Base-by-base conservation (phyloP, 2,113 vertebrate species). In the Cynopterus brachyotis region DNA sequence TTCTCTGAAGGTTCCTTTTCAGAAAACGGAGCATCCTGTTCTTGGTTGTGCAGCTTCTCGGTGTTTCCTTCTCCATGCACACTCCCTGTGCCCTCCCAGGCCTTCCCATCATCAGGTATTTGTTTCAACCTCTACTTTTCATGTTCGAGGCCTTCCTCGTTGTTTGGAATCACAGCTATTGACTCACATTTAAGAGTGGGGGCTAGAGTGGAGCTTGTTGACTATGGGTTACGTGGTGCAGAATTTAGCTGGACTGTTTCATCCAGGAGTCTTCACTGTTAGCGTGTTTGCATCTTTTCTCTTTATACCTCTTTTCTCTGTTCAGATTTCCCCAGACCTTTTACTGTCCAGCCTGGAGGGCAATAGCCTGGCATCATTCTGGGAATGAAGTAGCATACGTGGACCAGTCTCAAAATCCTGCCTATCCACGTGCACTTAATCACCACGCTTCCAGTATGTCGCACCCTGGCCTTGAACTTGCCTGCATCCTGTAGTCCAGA, bases 61-160 rank as follows among this genome's bases (percentile, higher is more conserved):
- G 35, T 3, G n/a, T 35, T 45, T 64, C 32, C 62, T 69, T 69
- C 90, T 47, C 72, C 28, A 47, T 0, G 7, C 2, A 0, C 5
- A 28, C 5, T 40, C 40, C 28, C 47, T 3, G 32, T 28, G 89
- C 53, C 81, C 60, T 76, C 5, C 5, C 8, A 11, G 57, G 55
- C 9, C 59, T n/a, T 26, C 37, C 79, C 28, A 40, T 16, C 20
- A 11, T 37, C 16, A 15, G 0, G 7, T 42, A 76, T 10, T 30
- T 53, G 82, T 57, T 57, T 79, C 37, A 32, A 37, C 45, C 42
- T 72, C 79, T 57, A 3, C 20, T 42, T 45, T 60, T 82, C 59
- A 47, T 2, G 3, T 22, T 19, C 4, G 12, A 60, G 84, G 20
- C 60, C 78, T 94, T 57, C 45, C 45, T 72, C 0, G 0, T 60